A percentile compares a stretch with the other conserved stretches of the same genome.
Conservation (phyloP, 2,113 vertebrate species). For the Excalfactoria chinensis region DNA sequence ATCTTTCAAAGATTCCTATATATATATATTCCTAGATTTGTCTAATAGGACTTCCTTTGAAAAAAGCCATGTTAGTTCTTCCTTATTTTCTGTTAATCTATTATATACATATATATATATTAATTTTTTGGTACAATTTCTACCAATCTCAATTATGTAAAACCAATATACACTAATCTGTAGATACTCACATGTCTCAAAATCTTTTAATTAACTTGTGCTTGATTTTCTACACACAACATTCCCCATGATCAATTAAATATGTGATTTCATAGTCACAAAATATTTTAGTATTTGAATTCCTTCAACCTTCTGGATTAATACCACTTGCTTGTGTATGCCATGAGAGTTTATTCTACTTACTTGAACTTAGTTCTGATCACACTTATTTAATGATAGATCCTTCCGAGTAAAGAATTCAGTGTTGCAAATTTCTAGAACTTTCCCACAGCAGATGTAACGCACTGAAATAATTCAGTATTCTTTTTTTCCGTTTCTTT, state of each 20-base stretch:
- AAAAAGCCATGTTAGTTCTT: background rate
- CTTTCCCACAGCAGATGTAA: background rate
- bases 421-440: background rate
- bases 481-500: background rate
- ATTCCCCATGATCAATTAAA: background rate
- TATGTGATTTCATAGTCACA: background rate
- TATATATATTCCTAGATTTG: background rate
- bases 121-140: background rate
- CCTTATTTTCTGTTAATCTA: background rate
- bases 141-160: background rate
- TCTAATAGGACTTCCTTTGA: background rate
- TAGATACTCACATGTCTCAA: fast-evolving
- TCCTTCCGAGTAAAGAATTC: background rate
- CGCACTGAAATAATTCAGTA: fast-evolving
- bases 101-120: no score
- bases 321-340: background rate
- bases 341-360: background rate
- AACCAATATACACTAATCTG: background rate
- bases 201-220: background rate
- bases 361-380: background rate
- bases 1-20: background rate
- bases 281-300: background rate
- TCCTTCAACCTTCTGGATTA: background rate
- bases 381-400: background rate
- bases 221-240: background rate